Evolutionary conservation across 2,888 invertebrate species (phyloP).

Genomic region (Idaea straminata): DNA sequence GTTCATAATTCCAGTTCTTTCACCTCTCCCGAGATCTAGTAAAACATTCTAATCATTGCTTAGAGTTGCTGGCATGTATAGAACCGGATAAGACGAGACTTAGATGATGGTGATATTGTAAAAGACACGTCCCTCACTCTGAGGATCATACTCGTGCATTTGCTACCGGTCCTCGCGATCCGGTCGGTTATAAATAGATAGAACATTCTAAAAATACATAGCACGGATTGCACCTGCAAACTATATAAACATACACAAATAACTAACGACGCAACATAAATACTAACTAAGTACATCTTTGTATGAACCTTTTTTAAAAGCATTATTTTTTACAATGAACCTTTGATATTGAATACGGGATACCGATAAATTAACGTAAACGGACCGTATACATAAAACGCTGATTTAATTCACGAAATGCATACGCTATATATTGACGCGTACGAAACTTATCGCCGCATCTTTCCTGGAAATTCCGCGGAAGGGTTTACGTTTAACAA

Average conservation of each 20-base stretch:
- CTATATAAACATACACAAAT: conserved; percentile 30
- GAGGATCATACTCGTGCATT: conserved; percentile 55
- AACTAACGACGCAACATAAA: conserved; percentile 20
- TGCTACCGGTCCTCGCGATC: conserved; percentile 51
- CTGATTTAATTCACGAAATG: conserved; percentile 8
- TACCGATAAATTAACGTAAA: not conserved
- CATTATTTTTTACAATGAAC: not conserved
- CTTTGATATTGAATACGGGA: not conserved
- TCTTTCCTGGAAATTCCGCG: conserved; percentile 42
- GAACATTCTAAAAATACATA: conserved; percentile 64
- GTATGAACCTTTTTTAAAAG: not conserved
- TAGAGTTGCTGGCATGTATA: not conserved
- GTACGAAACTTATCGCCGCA: conserved; percentile 35
- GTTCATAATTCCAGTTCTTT: not conserved
- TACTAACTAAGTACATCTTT: not conserved
- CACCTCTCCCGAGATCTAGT: not conserved
- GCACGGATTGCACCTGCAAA: conserved; percentile 69
- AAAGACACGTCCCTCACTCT: conserved; percentile 36
- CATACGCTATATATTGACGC: conserved; percentile 26
- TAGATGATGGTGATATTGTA: conserved; percentile 33
- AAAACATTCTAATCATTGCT: not conserved
- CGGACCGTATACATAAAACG: not conserved
- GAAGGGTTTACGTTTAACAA: conserved; percentile 31
- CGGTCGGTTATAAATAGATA: conserved; percentile 73
- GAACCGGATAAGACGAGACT: conserved; percentile 18